phyloP scores from a whole-genome alignment of 2,888 invertebrate genomes.

The Kryphioiulus occultus region DNA sequence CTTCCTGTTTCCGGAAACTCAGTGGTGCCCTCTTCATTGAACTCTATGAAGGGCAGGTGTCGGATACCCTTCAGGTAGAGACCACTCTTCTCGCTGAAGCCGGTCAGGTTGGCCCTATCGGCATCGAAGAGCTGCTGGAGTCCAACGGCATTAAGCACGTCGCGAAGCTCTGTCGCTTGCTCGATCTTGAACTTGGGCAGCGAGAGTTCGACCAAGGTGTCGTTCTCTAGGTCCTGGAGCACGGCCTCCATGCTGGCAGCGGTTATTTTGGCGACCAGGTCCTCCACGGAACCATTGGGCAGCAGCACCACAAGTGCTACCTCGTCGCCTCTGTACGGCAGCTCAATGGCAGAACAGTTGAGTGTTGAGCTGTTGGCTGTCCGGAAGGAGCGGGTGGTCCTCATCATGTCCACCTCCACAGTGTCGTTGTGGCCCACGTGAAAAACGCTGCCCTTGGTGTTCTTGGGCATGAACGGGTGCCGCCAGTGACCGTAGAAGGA shows the following conservation, averaged over 20 bases:
- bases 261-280: background rate
- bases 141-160: background rate
- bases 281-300: background rate
- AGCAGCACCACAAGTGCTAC: background rate
- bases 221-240: background rate
- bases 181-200: background rate
- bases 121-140: background rate
- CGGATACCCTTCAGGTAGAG: background rate
- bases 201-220: background rate
- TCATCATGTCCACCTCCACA: background rate
- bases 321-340: background rate
- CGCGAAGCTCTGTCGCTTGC: background rate
- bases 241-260: background rate
- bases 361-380: background rate
- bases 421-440: background rate
- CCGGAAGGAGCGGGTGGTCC: background rate
- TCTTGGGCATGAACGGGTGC: background rate
- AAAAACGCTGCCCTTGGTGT: background rate
- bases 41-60: background rate
- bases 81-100: background rate
- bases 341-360: background rate
- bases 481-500: conserved; percentile 9
- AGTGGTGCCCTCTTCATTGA: background rate
- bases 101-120: background rate
- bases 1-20: background rate